Conservation (phyloP, 53 echinoderm and acorn worm genomes). For the Stichopus horrens region DNA sequence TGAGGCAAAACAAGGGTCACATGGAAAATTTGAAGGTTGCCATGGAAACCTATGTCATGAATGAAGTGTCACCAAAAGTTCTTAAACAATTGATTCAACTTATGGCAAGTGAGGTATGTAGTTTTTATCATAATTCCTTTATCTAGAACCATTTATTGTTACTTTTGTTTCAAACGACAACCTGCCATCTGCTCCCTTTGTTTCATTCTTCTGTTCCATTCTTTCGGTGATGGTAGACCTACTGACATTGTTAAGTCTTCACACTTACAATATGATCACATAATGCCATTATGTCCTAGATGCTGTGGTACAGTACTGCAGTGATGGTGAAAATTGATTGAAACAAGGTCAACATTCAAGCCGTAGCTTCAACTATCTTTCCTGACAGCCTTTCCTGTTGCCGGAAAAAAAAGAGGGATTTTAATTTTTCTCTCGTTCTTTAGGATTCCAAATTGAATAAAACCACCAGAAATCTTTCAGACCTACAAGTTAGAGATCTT, state of each 20-base stretch:
- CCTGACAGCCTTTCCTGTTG: too few relatives aligned
- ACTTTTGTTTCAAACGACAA: too few relatives aligned
- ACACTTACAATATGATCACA: background rate
- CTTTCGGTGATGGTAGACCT: too few relatives aligned
- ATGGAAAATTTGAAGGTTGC: constrained; percentile 97
- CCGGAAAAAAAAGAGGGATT: too few relatives aligned
- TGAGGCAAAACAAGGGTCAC: constrained; percentile 75
- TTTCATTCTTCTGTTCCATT: too few relatives aligned
- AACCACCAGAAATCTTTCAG: constrained; percentile 87
- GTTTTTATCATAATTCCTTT: background rate
- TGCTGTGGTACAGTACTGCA: background rate
- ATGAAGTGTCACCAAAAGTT: constrained; percentile 84
- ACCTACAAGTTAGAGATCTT: constrained; percentile 87
- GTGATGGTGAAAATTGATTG: too few relatives aligned
- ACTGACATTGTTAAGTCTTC: background rate
- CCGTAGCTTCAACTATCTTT: too few relatives aligned
- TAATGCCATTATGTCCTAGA: background rate
- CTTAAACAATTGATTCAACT: constrained; percentile 89
- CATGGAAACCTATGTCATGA: constrained; percentile 97
- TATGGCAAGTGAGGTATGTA: constrained; percentile 81
- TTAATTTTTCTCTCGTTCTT: background rate
- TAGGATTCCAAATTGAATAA: constrained; percentile 96
- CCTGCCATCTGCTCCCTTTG: too few relatives aligned
- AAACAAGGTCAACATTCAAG: too few relatives aligned
- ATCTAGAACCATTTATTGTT: too few relatives aligned